Conservation (phyloP, 2,797 vertebrate species). For the Chiloscyllium punctatum region DNA sequence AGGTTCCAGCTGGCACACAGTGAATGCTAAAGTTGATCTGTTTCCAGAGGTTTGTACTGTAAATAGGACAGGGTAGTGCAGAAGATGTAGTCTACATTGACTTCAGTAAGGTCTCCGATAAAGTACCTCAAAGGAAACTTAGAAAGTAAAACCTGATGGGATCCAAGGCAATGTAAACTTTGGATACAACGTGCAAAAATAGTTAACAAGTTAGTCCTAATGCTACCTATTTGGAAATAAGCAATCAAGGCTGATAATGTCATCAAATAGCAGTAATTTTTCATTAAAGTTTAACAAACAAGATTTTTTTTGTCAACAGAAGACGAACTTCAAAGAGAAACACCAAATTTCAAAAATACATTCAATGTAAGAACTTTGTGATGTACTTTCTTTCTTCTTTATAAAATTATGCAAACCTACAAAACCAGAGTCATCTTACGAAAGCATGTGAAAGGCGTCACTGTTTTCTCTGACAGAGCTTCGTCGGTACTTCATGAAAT, state of each 20-base stretch:
- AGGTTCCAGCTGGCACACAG: neutral
- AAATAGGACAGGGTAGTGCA: neutral
- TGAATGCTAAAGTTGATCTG: neutral
- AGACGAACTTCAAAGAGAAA: neutral
- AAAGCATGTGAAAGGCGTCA: conserved; percentile 82
- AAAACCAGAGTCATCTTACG: conserved; percentile 60
- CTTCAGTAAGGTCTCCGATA: no score
- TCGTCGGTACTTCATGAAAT: conserved; percentile 81
- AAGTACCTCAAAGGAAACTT: neutral
- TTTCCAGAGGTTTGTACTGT: neutral
- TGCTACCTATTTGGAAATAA: neutral
- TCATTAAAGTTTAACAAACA: neutral
- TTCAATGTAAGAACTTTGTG: neutral
- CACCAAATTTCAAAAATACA: neutral
- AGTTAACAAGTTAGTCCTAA: neutral
- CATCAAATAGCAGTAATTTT: neutral
- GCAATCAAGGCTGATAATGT: neutral
- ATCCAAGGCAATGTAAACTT: no score
- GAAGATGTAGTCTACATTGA: neutral
- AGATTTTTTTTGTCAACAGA: neutral
- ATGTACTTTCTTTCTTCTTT: neutral
- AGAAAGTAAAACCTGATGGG: no score
- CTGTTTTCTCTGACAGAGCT: conserved; percentile 73
- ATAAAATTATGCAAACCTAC: neutral
- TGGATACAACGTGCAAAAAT: no score